Evolutionary conservation across 2,797 vertebrate species (phyloP).

Genomic region (Hippocampus kuda): DNA sequence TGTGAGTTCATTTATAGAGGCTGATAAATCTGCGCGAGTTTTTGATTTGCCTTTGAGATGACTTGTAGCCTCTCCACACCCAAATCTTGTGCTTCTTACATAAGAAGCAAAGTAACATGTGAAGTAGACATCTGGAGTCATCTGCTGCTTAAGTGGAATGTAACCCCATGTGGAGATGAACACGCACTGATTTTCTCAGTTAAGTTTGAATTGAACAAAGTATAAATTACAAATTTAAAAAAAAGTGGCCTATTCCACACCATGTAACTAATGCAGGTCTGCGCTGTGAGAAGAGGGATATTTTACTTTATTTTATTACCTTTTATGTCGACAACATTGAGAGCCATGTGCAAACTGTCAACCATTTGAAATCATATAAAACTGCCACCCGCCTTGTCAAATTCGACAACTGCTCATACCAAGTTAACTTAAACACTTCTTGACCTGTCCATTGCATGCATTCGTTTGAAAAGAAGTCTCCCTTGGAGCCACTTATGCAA

Average conservation of each 20-base stretch:
- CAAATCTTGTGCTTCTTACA: constrained; percentile 39
- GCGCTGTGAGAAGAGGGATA: constrained; percentile 4
- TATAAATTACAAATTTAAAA: not conserved
- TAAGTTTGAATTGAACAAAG: not conserved
- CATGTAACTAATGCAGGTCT: not conserved
- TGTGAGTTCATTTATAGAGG: not conserved
- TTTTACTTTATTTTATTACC: constrained; percentile 27
- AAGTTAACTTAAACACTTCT: not conserved
- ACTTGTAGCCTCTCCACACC: constrained; percentile 4
- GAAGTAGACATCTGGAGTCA: constrained; percentile 30
- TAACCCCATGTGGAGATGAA: not conserved
- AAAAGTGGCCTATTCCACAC: not conserved
- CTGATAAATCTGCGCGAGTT: not conserved
- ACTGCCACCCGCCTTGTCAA: constrained; percentile 1
- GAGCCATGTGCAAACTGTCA: constrained; percentile 23
- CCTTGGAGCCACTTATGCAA: not conserved
- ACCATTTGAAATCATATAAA: constrained; percentile 33
- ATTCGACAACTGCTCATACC: not conserved
- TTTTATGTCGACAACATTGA: constrained; percentile 18
- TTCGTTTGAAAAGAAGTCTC: not conserved
- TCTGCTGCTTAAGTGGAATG: constrained; percentile 8
- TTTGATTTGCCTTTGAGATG: not conserved
- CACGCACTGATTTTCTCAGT: not conserved
- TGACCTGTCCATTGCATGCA: too few relatives aligned
- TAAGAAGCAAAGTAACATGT: constrained; percentile 40